These are phyloP conservation scores for Chamaea fasciata DNA, from an alignment of 2,113 vertebrate species.

Conservation along the genomic window DNA sequence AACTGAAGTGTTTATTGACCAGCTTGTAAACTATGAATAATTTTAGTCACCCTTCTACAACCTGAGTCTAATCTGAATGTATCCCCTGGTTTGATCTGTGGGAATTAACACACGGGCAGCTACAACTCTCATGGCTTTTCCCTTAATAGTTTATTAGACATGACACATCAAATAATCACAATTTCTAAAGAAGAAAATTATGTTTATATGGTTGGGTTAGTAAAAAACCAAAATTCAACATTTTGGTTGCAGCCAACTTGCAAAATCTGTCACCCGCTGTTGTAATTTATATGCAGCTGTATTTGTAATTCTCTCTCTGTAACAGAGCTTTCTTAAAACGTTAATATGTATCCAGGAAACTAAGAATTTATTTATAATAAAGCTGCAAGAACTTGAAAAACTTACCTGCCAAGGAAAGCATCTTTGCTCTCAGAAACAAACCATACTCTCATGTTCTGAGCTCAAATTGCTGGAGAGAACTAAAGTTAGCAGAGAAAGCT, in stretches of 20 bases:
- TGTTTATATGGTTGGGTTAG: neutral
- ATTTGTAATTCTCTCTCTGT: neutral
- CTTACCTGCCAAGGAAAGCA: neutral
- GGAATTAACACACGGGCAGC: neutral
- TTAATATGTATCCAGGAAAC: neutral
- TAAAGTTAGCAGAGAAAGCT: neutral
- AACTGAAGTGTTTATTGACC: neutral
- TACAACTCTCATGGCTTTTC: neutral
- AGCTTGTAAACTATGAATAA: neutral
- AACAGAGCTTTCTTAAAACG: neutral
- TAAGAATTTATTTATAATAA: neutral
- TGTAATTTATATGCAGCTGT: neutral
- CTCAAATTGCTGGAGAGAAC: neutral
- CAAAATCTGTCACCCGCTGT: neutral
- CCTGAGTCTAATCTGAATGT: neutral
- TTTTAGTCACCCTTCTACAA: neutral
- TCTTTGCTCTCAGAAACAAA: neutral
- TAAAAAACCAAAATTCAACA: neutral
- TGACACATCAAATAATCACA: neutral
- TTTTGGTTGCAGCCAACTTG: fast-evolving
- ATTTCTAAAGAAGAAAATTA: neutral
- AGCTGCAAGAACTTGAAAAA: neutral
- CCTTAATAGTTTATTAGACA: neutral
- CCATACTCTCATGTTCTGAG: fast-evolving
- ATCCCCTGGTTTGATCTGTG: neutral